phyloP scores from a whole-genome alignment of 2,113 vertebrate genomes.

The Hypanus sabinus region DNA sequence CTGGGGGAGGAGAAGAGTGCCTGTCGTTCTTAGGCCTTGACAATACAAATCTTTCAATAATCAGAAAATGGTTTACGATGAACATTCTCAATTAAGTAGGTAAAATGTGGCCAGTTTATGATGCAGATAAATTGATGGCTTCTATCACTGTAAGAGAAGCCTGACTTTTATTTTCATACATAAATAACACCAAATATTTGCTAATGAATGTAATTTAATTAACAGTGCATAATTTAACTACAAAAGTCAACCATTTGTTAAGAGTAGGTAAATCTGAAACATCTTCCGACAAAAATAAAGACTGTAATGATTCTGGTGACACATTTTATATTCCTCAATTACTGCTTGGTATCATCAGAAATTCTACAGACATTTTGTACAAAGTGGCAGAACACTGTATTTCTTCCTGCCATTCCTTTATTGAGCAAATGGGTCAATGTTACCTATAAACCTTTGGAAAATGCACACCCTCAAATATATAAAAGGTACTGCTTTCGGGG shows the following conservation, averaged over 20 bases:
- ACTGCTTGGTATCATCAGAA: background rate
- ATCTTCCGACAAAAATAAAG: conserved; percentile 21
- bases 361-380: background rate
- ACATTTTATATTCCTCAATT: background rate
- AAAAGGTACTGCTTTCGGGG: background rate
- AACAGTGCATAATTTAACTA: background rate
- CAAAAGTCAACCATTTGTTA: conserved; percentile 15
- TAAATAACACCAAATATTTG: conserved; percentile 30
- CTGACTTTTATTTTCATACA: background rate
- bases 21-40: conserved; percentile 37
- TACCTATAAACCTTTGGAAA: background rate
- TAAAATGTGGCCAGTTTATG: background rate
- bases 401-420: background rate
- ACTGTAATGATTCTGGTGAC: background rate
- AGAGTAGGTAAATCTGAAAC: background rate
- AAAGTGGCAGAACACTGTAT: background rate
- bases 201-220: background rate
- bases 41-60: conserved; percentile 7
- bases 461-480: background rate
- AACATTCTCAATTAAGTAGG: conserved; percentile 31
- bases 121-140: conserved; percentile 20
- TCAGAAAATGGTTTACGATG: conserved; percentile 31
- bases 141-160: background rate
- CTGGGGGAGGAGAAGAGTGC: conserved; percentile 50
- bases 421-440: background rate